A percentile compares a stretch with the other conserved stretches of the same genome.
Conservation (phyloP, 2,888 invertebrate species). For the Epirrhoe alternata region DNA sequence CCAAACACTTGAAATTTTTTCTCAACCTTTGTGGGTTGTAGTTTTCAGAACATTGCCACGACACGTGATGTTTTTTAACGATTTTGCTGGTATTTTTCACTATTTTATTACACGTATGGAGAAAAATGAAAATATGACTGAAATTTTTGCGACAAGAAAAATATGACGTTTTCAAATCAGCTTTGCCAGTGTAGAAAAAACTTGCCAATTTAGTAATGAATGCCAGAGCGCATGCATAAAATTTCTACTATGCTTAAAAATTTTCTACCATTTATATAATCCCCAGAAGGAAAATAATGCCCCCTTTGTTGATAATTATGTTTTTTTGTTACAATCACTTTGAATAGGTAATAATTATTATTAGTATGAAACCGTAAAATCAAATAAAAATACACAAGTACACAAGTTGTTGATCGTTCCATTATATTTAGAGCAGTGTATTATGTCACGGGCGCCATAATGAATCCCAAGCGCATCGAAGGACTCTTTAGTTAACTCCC, state of each 20-base stretch:
- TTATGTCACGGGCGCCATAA: no score
- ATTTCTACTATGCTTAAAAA: constrained; percentile 12
- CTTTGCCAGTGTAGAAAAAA: constrained; percentile 28
- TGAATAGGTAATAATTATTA: no score
- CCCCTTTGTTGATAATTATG: no score
- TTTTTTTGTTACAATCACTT: no score
- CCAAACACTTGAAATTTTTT: constrained; percentile 66
- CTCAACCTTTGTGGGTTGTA: constrained; percentile 30
- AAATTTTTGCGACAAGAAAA: constrained; percentile 84
- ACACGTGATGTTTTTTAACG: constrained; percentile 54
- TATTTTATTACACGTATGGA: constrained; percentile 73
- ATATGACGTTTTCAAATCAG: constrained; percentile 70
- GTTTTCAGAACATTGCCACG: constrained; percentile 29
- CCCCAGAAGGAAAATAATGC: no score
- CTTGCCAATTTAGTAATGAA: background rate
- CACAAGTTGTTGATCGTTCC: no score
- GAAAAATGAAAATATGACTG: constrained; percentile 79
- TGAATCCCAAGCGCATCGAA: no score
- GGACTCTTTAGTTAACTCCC: no score
- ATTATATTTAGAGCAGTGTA: no score
- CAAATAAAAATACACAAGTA: no score
- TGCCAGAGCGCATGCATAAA: constrained; percentile 6
- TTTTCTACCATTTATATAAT: background rate
- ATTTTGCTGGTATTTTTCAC: constrained; percentile 64
- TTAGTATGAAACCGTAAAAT: no score